Conservation (phyloP, 2,888 invertebrate species). For the Acronicta alni region DNA sequence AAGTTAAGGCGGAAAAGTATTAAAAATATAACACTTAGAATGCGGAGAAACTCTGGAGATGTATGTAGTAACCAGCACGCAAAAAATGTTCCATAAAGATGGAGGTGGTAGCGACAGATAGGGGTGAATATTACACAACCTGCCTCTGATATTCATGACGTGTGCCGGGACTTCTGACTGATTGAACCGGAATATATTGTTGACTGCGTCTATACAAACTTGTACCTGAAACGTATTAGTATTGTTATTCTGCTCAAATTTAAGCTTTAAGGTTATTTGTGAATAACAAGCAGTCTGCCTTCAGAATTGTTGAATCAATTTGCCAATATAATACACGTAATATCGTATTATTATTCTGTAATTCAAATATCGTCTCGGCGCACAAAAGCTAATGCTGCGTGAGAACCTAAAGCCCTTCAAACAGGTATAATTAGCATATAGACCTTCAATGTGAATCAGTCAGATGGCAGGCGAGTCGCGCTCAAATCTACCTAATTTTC, state of each 20-base stretch:
- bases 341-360: conserved; percentile 14
- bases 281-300: too few species aligned
- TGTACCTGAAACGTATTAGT: conserved; percentile 22
- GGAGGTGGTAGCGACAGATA: conserved; percentile 56
- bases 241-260: neutral
- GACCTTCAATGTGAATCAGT: conserved; percentile 64
- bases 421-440: conserved; percentile 47
- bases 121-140: conserved; percentile 72
- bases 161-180: conserved; percentile 77
- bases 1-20: conserved; percentile 36
- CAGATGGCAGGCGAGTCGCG: conserved; percentile 62
- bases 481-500: conserved; percentile 80
- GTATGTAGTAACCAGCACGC: conserved; percentile 20
- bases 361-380: conserved; percentile 10
- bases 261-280: neutral
- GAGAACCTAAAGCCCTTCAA: conserved; percentile 25
- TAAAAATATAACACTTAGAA: conserved; percentile 33
- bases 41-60: conserved; percentile 14
- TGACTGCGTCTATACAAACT: conserved; percentile 59
- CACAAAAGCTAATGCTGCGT: conserved; percentile 16
- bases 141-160: conserved; percentile 82
- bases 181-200: conserved; percentile 74
- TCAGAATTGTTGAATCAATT: conserved; percentile 3
- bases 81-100: conserved; percentile 34
- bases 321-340: neutral